Conservation (phyloP, 2,113 vertebrate genomes). For the human (Homo sapiens) region GRCh38 chr20:36660001-36660500, state of each 20-base stretch:
- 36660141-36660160: too few species aligned
- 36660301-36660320: background rate
- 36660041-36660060: too few species aligned
- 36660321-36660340: slow-evolving; percentile 85
- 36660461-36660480: slow-evolving; percentile 6
- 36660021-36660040: too few species aligned
- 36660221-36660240: background rate
- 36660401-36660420: background rate
- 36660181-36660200: too few species aligned
- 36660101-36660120: too few species aligned
- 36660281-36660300: background rate
- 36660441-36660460: background rate
- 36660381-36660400: slow-evolving; percentile 88
- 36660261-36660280: background rate
- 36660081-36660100: too few species aligned
- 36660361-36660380: slow-evolving; percentile 97
- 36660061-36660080: too few species aligned
- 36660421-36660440: slow-evolving; percentile 21
- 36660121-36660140: too few species aligned
- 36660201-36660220: background rate
- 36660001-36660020: too few species aligned
- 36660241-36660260: slow-evolving; percentile 26
- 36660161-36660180: too few species aligned
- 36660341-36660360: slow-evolving; percentile 95
- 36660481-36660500: background rate